Base-by-base conservation (phyloP, 2,797 vertebrate species). In the Bovichtus variegatus region DNA sequence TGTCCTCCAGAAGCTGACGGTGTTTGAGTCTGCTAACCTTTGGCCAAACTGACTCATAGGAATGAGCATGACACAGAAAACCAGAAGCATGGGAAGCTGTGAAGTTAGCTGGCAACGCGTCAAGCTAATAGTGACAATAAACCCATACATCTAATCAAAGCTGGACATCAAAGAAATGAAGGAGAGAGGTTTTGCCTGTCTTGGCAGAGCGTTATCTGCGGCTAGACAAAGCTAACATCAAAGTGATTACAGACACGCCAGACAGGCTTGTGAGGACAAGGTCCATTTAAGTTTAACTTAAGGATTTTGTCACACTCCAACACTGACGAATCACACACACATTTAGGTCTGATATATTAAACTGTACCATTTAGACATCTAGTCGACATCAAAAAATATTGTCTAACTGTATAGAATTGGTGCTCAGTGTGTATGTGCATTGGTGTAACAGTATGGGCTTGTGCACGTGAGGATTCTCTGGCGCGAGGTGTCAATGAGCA, bases 1-100 rank as follows among this genome's bases (percentile, higher is more conserved):
- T 88, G 84, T 83, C 80, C 90, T 85, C 65, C n/a, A 54, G 19
- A 36, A 27, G 82, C 64, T 87, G 83, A 91, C 74, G 16, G 54
- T 60, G 85, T 59, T 40, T 25, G 27, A 71, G 46, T 70, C 55
- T 61, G 41, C 61, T 76, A 61, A 92, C 91, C 91, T 85, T 92
- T 91, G 91, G 34, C 46, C 91, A 68, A 68, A 78, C 29, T 74
- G 70, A 78, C 72, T 65, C 70, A 65, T 44, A 21, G 23, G 3
- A 29, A 53, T 0, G 11, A 66, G 66, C 41, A 76, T 68, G 73
- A 82, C 61, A 73, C 76, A 78, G 73, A 89, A n/a, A 83, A 81
- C 66, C 15, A 61, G 29, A 70, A 31, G 27, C 25, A 43, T 54
- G 9, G 76, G 10, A 58, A 10, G 36, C 43, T 9, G 8, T 78